These are phyloP conservation scores for Hypsopygia costalis DNA, from an alignment of 2,888 invertebrate genomes.

Conservation along the genomic window DNA sequence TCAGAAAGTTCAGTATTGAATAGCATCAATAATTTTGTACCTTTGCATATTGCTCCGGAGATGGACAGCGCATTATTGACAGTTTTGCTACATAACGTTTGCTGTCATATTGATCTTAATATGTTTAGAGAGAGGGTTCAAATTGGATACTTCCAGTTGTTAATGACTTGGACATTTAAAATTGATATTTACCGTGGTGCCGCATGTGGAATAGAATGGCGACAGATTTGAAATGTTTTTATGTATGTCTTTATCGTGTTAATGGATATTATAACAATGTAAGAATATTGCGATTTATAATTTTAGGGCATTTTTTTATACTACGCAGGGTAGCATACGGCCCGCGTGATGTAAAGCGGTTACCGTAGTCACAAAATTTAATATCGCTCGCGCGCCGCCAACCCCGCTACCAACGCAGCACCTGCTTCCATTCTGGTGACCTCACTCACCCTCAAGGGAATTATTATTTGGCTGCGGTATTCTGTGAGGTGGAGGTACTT, in stretches of 20 bases:
- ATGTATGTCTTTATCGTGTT: neutral
- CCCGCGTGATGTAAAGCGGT: too few relatives aligned
- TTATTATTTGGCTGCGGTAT: too few relatives aligned
- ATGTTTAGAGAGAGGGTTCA: slow-evolving; percentile 1
- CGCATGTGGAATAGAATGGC: slow-evolving; percentile 7
- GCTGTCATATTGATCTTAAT: neutral
- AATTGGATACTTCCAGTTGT: neutral
- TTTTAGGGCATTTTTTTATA: too few relatives aligned
- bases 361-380: too few relatives aligned
- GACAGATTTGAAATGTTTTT: neutral
- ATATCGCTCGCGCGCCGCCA: too few relatives aligned
- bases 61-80: slow-evolving; percentile 1
- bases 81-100: neutral
- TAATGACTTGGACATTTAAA: neutral
- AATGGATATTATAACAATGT: neutral
- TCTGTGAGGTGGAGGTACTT: too few relatives aligned
- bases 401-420: too few relatives aligned
- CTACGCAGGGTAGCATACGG: too few relatives aligned
- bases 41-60: slow-evolving; percentile 2
- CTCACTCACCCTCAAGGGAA: too few relatives aligned
- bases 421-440: too few relatives aligned
- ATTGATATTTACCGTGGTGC: slow-evolving; percentile 1
- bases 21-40: neutral
- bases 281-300: too few relatives aligned
- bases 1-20: neutral